A percentile compares a stretch with the other conserved stretches of the same genome.
These are phyloP conservation scores for Nycticebus coucang DNA, from an alignment of 2,113 vertebrate genomes.

Conservation along the genomic window DNA sequence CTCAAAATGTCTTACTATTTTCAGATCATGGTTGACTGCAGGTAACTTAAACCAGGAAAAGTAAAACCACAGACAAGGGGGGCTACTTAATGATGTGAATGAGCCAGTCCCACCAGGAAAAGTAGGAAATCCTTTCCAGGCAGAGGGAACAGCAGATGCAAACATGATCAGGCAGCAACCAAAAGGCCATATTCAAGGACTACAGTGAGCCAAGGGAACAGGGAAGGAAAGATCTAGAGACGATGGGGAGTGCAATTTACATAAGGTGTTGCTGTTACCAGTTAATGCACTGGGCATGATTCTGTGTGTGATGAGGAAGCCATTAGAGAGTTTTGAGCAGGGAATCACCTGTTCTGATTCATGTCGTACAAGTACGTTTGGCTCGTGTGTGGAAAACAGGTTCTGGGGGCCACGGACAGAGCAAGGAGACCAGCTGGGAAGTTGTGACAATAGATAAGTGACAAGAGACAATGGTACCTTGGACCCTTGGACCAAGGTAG, in stretches of 20 bases:
- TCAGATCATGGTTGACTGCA: not conserved
- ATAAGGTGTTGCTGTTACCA: fast-evolving
- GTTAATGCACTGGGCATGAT: not conserved
- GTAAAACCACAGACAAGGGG: not conserved
- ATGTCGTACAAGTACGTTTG: not conserved
- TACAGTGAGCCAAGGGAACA: not conserved
- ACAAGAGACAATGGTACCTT: not conserved
- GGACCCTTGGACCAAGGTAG: not conserved
- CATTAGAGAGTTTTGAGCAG: not conserved
- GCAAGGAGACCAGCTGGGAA: not conserved
- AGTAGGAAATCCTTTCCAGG: not conserved
- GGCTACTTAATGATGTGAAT: not conserved
- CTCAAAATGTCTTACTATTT: not conserved
- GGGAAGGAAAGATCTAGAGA: not conserved
- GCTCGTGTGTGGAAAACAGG: not conserved
- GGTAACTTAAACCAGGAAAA: not conserved
- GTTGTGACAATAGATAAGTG: not conserved
- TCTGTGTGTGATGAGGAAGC: not conserved
- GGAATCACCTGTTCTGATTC: not conserved
- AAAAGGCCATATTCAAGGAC: not conserved
- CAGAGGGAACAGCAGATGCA: not conserved
- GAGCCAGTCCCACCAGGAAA: not conserved
- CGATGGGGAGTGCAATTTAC: not conserved
- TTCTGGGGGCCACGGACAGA: not conserved
- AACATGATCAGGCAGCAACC: not conserved